Evolutionary conservation across 2,797 vertebrate genomes (phyloP).

Genomic region (Pteronotus mesoamericanus): DNA sequence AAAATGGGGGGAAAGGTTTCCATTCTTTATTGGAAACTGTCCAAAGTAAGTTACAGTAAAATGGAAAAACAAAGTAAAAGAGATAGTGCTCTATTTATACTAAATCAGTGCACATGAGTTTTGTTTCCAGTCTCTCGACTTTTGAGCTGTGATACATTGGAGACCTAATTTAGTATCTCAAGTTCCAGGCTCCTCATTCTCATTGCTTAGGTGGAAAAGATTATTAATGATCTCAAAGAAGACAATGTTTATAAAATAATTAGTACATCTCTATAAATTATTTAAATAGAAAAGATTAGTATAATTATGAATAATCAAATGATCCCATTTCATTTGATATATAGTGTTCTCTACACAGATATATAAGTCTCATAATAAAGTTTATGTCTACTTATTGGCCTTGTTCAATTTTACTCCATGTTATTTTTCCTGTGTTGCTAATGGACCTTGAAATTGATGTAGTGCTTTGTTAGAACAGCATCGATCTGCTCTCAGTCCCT

Average conservation of each 20-base stretch:
- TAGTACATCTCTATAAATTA: neutral
- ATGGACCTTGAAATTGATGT: conserved; percentile 51
- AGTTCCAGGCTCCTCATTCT: neutral
- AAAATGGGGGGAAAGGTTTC: neutral
- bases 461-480: neutral
- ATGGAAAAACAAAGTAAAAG: neutral
- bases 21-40: neutral
- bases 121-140: neutral
- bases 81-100: neutral
- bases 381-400: neutral
- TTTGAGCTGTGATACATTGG: neutral
- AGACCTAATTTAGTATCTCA: neutral
- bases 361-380: neutral
- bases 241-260: neutral
- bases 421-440: conserved; percentile 30
- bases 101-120: neutral
- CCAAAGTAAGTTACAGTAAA: neutral
- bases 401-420: neutral
- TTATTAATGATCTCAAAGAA: neutral
- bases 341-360: neutral
- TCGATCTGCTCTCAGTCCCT: neutral
- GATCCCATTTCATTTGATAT: neutral
- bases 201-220: neutral
- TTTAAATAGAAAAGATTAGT: conserved; percentile 22
- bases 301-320: conserved; percentile 12